phyloP scores from a whole-genome alignment of 2,113 vertebrate genomes.

The Lagopus leucura region DNA sequence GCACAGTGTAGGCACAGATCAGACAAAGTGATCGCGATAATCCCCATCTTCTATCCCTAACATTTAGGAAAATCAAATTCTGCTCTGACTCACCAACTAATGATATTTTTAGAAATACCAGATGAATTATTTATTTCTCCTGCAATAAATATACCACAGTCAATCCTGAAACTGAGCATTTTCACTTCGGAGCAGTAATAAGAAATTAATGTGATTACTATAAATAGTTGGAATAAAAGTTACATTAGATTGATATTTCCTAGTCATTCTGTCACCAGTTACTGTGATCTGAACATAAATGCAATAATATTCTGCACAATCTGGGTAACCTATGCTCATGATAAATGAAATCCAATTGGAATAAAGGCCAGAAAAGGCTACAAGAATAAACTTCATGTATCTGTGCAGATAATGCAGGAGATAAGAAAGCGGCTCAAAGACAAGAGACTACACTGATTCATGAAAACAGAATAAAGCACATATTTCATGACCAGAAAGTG shows the following conservation, averaged over 20 bases:
- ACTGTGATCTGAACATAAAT: neutral
- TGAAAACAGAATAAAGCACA: neutral
- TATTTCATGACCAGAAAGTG: neutral
- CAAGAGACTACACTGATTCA: neutral
- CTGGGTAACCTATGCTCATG: neutral
- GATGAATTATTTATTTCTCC: constrained; percentile 38
- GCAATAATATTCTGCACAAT: neutral
- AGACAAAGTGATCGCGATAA: neutral
- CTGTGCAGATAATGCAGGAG: neutral
- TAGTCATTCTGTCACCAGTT: neutral
- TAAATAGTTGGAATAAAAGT: neutral
- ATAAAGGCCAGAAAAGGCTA: neutral
- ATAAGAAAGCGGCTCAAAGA: neutral
- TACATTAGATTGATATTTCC: neutral
- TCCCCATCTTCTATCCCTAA: neutral
- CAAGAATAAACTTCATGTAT: neutral
- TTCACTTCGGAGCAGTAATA: neutral
- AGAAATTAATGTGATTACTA: neutral
- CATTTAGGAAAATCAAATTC: constrained; percentile 37
- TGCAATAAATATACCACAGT: neutral
- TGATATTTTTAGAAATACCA: constrained; percentile 57
- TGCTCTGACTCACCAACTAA: constrained; percentile 51
- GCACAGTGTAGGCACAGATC: neutral
- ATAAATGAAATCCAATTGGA: neutral
- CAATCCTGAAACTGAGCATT: neutral